Evolutionary conservation across 1,140 invertebrate genomes (phyloP).

Genomic region (Dysdera silvatica): DNA sequence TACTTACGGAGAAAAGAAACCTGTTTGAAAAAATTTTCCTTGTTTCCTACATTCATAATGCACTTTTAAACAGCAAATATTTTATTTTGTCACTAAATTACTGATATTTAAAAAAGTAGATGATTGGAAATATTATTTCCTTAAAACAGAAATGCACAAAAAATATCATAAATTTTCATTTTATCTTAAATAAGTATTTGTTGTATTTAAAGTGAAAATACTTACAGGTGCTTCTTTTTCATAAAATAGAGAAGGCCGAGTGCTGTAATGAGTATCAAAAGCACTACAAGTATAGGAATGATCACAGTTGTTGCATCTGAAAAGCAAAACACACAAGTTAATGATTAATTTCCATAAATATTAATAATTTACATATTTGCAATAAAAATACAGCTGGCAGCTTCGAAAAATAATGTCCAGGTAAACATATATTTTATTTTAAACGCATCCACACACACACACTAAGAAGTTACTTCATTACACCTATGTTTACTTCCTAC

Average conservation of each 20-base stretch:
- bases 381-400: constrained; percentile 11
- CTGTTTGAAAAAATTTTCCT: too few species aligned
- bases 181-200: too few species aligned
- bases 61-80: too few species aligned
- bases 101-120: constrained; percentile 7
- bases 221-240: constrained; percentile 58
- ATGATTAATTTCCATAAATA: too few species aligned
- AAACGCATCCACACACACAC: not conserved
- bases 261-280: constrained; percentile 60
- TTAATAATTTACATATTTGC: too few species aligned
- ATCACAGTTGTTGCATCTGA: constrained; percentile 59
- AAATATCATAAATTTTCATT: too few species aligned
- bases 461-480: not conserved
- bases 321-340: constrained; percentile 5
- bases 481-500: too few species aligned
- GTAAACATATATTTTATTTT: not conserved
- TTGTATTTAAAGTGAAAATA: too few species aligned
- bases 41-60: too few species aligned
- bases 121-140: not conserved
- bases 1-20: too few species aligned
- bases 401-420: constrained; percentile 15
- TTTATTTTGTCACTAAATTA: too few species aligned
- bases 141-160: not conserved
- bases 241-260: constrained; percentile 65
- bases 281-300: constrained; percentile 68